A percentile compares a stretch with the other conserved stretches of the same genome.
These are phyloP conservation scores for Criorhina ranunculi DNA, from an alignment of 2,888 invertebrate genomes.

Conservation along the genomic window DNA sequence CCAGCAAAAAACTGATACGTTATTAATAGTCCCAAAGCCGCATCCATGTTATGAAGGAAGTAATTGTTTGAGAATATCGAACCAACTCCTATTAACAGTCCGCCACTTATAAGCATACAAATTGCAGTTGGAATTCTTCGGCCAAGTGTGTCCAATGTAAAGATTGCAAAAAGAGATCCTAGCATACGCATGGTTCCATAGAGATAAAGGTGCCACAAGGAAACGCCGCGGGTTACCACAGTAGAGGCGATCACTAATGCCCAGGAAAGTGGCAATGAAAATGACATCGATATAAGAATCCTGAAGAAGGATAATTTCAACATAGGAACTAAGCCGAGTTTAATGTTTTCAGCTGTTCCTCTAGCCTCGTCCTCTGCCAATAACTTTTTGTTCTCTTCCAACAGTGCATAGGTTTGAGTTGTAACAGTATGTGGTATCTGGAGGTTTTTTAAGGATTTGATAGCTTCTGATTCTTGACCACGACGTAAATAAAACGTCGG, in stretches of 20 bases:
- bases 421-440: slow-evolving; percentile 79
- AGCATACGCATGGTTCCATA: slow-evolving; percentile 77
- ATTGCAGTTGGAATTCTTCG: slow-evolving; percentile 78
- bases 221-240: slow-evolving; percentile 10
- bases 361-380: slow-evolving; percentile 79
- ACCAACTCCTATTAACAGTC: slow-evolving; percentile 78
- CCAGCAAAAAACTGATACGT: slow-evolving; percentile 80
- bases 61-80: slow-evolving; percentile 68
- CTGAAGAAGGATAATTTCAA: slow-evolving; percentile 78
- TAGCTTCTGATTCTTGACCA: slow-evolving; percentile 79
- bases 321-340: slow-evolving; percentile 78
- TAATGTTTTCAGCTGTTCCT: slow-evolving; percentile 68
- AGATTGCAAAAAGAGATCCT: slow-evolving; percentile 65
- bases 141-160: slow-evolving; percentile 78
- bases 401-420: slow-evolving; percentile 78
- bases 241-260: not conserved
- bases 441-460: slow-evolving; percentile 79
- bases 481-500: slow-evolving; percentile 79
- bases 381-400: slow-evolving; percentile 81
- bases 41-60: slow-evolving; percentile 8
- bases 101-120: slow-evolving; percentile 77
- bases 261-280: slow-evolving; percentile 79
- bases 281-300: slow-evolving; percentile 78
- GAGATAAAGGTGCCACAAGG: slow-evolving; percentile 23
- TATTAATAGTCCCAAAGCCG: slow-evolving; percentile 43